Base-by-base conservation (phyloP, 2,888 invertebrate genomes). In the Athalia rosae region DNA sequence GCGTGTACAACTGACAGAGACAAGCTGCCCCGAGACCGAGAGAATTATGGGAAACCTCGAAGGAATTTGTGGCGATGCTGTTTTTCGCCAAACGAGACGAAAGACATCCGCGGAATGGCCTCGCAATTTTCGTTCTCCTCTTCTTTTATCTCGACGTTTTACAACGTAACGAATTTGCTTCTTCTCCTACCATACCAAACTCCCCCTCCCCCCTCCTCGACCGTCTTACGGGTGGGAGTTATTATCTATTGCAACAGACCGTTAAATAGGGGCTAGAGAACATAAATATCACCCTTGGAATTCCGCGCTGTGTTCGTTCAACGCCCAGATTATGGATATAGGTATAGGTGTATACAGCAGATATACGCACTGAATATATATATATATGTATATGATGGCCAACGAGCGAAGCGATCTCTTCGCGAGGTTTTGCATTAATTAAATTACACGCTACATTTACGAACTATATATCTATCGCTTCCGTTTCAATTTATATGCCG, bases 61-160 rank as follows among this genome's bases (percentile, higher is more conserved):
- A n/a, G 69, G 74, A 74, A 74, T 74, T 74, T 62, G 74, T 41
- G 74, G 48, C 47, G 48, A 74, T 62, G 74, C 13, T 74, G 74
- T 74, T 74, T 74, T 74, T 74, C 74, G 74, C 61, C 41, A 61
- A 74, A 74, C 74, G 74, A 74, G 62, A 74, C 74, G 62, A 74
- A 74, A 74, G 74, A 74, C 61, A 56, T 61, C 48, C 74, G 74
- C 6, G 59, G 61, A 59, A 61, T 61, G 74, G 61, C 48, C 61
- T 48, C 61, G 71, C 13, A 67, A 67, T 67, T 67, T 67, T 53
- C 9, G 53, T 67, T 53, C 67, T 28, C 48, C 45, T n/a, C 63
- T 63, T 9, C 28, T n/a, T 4, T 28, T 66, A 45, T 28, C 3
- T n/a, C 56, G 8, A 2, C 9, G 59, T 58, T 61, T 74, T 50